Evolutionary conservation across 2,113 vertebrate species (phyloP), one percentile per base, ranked within the genome.

Genomic region (Lynx canadensis): DNA sequence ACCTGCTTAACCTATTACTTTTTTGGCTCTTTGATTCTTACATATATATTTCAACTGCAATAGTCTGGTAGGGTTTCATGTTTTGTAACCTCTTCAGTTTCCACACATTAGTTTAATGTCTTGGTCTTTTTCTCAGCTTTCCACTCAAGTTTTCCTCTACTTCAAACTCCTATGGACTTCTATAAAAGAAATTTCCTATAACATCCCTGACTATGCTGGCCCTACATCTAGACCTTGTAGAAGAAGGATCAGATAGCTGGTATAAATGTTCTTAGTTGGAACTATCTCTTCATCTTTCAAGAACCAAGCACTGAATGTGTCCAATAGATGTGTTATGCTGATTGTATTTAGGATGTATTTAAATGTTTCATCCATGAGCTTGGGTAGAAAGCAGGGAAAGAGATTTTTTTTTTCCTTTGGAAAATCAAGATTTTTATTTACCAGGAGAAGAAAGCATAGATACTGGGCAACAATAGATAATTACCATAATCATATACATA

Each of bases 381-480:
- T 87, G 38, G 29, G 50, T 14, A 69, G 63, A 91, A 93, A 94
- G 55, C 27, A 73, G 11, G 38, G 25, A 27, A 95, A 95, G 25
- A 80, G 2, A 41, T 50, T 82, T 29, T 41, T 50, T 94, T 57
- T 94, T 83, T 11, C 14, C 15, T 85, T 85, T 78, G 80, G 69
- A 79, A 96, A 97, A 68, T 94, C 66, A 96, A 79, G 18, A 69
- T 92, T 86, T 38, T 31, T 45, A 45, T 45, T 92, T 52, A 38
- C 10, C 9, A 74, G 25, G 27, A 91, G 33, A 96, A 93, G 55
- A 94, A 88, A 93, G 41, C 18, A n/a, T 66, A 79, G 81, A 50
- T 83, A 6, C 38, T 63, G 45, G 13, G 0, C 8, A 87, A 45
- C 63, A 55, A 68, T 25, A 38, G 52, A 13, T 36, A 15, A 50